These are phyloP conservation scores for Philaethria dido DNA, from an alignment of 2,888 invertebrate genomes.

Conservation along the genomic window DNA sequence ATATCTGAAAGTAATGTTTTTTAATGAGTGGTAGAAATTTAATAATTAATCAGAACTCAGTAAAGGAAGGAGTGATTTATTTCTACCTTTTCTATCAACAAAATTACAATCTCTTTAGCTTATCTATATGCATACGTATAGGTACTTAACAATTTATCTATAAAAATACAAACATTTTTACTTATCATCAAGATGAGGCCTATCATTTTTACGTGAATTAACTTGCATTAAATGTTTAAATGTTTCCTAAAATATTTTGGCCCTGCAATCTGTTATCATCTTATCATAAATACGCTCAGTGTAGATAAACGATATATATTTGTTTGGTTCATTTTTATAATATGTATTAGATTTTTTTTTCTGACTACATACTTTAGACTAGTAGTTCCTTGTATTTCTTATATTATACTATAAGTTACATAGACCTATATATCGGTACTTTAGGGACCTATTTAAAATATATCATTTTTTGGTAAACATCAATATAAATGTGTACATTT, in stretches of 20 bases:
- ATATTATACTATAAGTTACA: too few relatives aligned
- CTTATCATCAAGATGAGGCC: constrained; percentile 3
- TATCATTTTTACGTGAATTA: constrained; percentile 16
- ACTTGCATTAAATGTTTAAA: constrained; percentile 11
- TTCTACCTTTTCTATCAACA: too few relatives aligned
- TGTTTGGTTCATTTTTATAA: background rate
- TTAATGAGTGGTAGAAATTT: too few relatives aligned
- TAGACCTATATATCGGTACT: too few relatives aligned
- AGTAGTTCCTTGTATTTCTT: too few relatives aligned
- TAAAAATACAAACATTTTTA: constrained; percentile 2
- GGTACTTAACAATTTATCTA: background rate
- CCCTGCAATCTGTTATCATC: constrained; percentile 12
- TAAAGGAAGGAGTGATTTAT: too few relatives aligned
- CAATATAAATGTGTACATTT: too few relatives aligned
- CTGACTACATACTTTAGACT: too few relatives aligned
- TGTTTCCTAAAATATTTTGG: constrained; percentile 26
- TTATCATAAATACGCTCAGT: constrained; percentile 11
- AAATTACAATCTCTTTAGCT: background rate
- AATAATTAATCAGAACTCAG: too few relatives aligned
- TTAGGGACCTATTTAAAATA: too few relatives aligned
- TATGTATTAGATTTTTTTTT: background rate
- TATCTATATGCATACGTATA: background rate
- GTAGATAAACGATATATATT: background rate
- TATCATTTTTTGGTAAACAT: too few relatives aligned
- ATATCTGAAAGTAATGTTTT: too few relatives aligned